These are phyloP conservation scores for Procambarus clarkii DNA, from an alignment of 1,140 invertebrate species.

Conservation along the genomic window DNA sequence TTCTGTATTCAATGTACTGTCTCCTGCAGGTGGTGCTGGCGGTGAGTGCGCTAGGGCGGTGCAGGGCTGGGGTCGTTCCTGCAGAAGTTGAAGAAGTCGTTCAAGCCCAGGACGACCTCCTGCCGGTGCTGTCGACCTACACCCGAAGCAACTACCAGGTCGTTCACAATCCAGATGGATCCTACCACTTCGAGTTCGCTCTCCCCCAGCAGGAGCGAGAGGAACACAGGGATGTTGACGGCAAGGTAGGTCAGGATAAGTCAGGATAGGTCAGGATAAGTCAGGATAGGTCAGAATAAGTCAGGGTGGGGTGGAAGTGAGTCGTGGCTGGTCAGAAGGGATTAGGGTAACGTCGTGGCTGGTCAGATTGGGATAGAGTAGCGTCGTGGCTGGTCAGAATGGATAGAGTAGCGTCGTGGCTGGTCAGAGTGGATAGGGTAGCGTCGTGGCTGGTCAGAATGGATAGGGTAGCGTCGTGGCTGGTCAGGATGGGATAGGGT, in stretches of 20 bases:
- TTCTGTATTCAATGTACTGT: background rate
- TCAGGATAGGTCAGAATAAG: too few relatives aligned
- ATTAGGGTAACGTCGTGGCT: too few relatives aligned
- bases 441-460: too few relatives aligned
- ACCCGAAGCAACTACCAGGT: background rate
- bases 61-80: background rate
- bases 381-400: too few relatives aligned
- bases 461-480: too few relatives aligned
- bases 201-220: conserved; percentile 34
- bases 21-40: background rate
- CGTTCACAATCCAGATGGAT: conserved; percentile 2
- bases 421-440: too few relatives aligned
- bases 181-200: conserved; percentile 34
- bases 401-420: too few relatives aligned
- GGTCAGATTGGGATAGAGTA: too few relatives aligned
- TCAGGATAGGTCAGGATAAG: background rate
- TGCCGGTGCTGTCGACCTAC: conserved; percentile 34
- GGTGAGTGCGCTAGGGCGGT: background rate
- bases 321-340: too few relatives aligned
- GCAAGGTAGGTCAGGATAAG: conserved; percentile 18
- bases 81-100: background rate
- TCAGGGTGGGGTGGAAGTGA: too few relatives aligned
- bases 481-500: too few relatives aligned
- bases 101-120: background rate
- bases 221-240: conserved; percentile 20